Base-by-base conservation (phyloP, 2,113 vertebrate species). In the Rafetus swinhoei region DNA sequence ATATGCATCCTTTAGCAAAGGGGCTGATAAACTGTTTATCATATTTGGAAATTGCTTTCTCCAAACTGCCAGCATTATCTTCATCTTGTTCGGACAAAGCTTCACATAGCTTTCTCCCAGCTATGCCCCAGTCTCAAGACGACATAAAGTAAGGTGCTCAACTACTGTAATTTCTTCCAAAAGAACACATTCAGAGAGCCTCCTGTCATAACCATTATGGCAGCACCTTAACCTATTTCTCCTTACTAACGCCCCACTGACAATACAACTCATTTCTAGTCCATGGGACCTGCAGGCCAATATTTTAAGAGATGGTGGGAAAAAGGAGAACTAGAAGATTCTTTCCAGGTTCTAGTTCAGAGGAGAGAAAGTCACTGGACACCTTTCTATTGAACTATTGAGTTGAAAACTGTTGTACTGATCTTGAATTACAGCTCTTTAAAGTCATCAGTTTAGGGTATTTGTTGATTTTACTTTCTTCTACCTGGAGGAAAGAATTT, bases 41-140 rank as follows among this genome's bases (percentile, higher is more conserved):
- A 69, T n/a, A 90, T 92, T 93, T 93, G 81, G 82, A 85, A 91
- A 95, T 90, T 14, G 19, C 91, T 96, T 96, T 85, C 80, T 32
- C 84, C 50, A 76, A 1, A 18, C 72, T 91, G 56, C 55, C 45
- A 84, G 57, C 29, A 93, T 84, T 89, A 82, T 86, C 95, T 89
- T 79, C 90, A 4, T 35, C n/a, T 86, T 90, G 39, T 86, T 76
- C 59, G 50, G n/a, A 35, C 56, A 35, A 53, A 93, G 79, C 9
- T 53, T n/a, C 76, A 12, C 25, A 82, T 18, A 69, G 27, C 88
- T 86, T 55, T 57, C 65, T 79, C 60, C 83, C 11, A 21, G 57
- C 24, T 69, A n/a, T 32, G 62, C 14, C 0, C 27, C 62, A 45
- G 45, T 45, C 45, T 45, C 45, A 45, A 45, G 45, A 45, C 45